A percentile compares a stretch with the other conserved stretches of the same genome.
phyloP scores from a whole-genome alignment of 2,113 vertebrate species.

The Psittacara wagleri region DNA sequence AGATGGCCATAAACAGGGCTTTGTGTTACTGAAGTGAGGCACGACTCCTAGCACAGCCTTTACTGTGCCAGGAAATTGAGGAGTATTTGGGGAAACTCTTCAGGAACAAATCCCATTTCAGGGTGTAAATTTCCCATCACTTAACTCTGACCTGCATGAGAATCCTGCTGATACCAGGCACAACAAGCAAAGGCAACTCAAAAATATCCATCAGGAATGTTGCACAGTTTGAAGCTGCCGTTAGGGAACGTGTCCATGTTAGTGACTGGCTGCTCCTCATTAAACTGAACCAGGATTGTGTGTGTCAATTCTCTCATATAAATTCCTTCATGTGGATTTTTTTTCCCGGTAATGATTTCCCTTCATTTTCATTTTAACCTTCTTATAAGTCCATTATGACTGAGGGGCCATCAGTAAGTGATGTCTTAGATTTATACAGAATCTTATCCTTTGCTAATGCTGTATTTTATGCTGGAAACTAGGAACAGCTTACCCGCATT shows the following conservation, averaged over 20 bases:
- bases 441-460: constrained; percentile 55
- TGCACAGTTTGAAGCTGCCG: background rate
- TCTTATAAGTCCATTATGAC: constrained; percentile 61
- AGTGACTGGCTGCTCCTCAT: background rate
- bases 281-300: background rate
- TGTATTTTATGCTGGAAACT: background rate
- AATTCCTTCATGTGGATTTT: background rate
- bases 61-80: background rate
- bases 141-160: background rate
- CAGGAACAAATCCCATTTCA: background rate
- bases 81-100: background rate
- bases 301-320: background rate
- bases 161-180: background rate
- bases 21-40: background rate
- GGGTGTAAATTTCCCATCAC: background rate
- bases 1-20: background rate
- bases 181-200: background rate
- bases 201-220: background rate
- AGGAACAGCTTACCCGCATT: constrained; percentile 84
- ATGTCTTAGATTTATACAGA: background rate
- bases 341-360: background rate
- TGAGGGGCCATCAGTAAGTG: constrained; percentile 20
- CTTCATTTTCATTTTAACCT: constrained; percentile 61
- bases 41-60: background rate
- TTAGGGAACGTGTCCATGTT: rapidly evolving